Percentiles rank a stretch among this genome's conserved stretches.
These are phyloP conservation scores for Pteropus rufus DNA, from an alignment of 2,797 vertebrate genomes.

Conservation along the genomic window DNA sequence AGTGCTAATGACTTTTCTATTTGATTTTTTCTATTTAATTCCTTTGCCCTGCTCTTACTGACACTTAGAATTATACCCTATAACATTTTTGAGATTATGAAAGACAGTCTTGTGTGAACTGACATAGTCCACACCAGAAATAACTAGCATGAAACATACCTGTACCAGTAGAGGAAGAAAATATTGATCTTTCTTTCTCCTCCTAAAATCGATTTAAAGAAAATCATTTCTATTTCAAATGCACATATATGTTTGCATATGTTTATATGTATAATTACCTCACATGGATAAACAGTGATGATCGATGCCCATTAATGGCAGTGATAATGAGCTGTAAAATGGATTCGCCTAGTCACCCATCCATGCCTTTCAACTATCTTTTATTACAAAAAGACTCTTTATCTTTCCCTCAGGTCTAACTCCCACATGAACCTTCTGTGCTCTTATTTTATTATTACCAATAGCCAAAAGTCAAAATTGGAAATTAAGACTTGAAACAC, in stretches of 20 bases:
- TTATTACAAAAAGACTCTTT: conserved; percentile 45
- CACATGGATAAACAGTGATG: neutral
- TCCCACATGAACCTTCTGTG: conserved; percentile 59
- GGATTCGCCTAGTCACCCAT: neutral
- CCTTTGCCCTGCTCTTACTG: neutral
- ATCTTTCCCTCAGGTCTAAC: conserved; percentile 21
- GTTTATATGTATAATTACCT: neutral
- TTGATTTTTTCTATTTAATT: neutral
- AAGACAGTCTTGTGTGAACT: neutral
- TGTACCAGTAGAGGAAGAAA: neutral
- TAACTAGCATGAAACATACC: neutral
- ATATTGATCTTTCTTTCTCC: neutral
- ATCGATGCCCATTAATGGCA: conserved; percentile 17
- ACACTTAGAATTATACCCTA: neutral
- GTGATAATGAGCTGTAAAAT: conserved; percentile 54
- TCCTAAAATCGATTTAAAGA: neutral
- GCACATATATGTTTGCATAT: neutral
- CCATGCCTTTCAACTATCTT: conserved; percentile 8
- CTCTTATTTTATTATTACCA: conserved; percentile 45
- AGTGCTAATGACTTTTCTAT: neutral
- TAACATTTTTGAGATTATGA: neutral
- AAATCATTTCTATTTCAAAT: neutral
- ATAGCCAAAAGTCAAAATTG: conserved; percentile 48
- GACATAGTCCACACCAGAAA: neutral
- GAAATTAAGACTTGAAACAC: neutral